Evolutionary conservation across 2,888 invertebrate genomes (phyloP).

Genomic region (Trimorus sp.): DNA sequence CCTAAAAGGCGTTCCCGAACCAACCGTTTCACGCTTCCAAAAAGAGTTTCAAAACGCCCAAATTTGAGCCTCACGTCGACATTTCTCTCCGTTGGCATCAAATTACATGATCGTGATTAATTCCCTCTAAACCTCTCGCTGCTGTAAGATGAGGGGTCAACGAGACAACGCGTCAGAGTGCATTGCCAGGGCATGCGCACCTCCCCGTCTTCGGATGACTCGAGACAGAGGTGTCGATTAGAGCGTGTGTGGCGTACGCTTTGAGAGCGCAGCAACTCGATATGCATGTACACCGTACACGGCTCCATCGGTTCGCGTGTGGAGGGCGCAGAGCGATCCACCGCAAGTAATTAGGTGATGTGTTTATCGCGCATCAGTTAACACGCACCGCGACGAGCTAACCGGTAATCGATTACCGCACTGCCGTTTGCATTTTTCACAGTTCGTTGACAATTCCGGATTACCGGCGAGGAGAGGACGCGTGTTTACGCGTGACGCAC

Average conservation of each 20-base stretch:
- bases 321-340: constrained; percentile 72
- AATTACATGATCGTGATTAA: neutral
- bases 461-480: constrained; percentile 43
- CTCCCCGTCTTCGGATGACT: constrained; percentile 41
- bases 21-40: no score
- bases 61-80: no score
- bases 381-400: constrained; percentile 72
- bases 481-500: constrained; percentile 44
- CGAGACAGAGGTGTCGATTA: constrained; percentile 51
- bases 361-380: constrained; percentile 78
- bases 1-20: no score
- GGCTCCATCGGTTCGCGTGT: constrained; percentile 71
- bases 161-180: constrained; percentile 27
- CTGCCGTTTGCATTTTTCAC: constrained; percentile 74
- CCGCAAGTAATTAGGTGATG: constrained; percentile 79
- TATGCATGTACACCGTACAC: constrained; percentile 59
- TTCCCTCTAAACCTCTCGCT: neutral
- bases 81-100: no score
- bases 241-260: constrained; percentile 44
- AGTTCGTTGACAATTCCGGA: constrained; percentile 68
- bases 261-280: constrained; percentile 58
- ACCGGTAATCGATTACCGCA: constrained; percentile 76
- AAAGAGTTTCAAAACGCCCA: no score
- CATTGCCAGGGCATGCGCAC: constrained; percentile 51
- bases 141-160: constrained; percentile 42